These are phyloP conservation scores for Macropis europaea DNA, from an alignment of 2,888 invertebrate species.

Conservation along the genomic window DNA sequence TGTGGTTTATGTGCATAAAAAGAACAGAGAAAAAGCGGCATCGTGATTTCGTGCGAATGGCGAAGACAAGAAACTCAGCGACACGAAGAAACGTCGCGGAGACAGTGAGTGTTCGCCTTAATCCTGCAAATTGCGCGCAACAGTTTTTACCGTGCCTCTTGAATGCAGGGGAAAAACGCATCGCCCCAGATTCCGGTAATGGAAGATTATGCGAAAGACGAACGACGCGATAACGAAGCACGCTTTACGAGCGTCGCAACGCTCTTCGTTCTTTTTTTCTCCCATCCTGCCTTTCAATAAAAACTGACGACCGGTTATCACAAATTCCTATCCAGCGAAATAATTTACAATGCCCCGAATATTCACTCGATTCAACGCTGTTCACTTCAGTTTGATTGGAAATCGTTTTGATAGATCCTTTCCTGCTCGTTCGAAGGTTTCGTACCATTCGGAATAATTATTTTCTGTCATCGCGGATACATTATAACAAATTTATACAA, in stretches of 20 bases:
- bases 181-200: conserved; percentile 7
- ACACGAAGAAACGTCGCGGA: background rate
- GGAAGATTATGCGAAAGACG: conserved; percentile 1
- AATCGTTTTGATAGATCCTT: no score
- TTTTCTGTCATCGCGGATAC: no score
- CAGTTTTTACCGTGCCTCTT: background rate
- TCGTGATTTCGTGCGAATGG: background rate
- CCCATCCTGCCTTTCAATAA: background rate
- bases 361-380: no score
- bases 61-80: background rate
- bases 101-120: background rate
- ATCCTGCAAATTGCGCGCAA: conserved; percentile 19
- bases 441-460: no score
- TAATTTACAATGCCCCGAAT: no score
- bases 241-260: conserved; percentile 3
- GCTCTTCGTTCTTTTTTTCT: background rate
- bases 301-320: no score
- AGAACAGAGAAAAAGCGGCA: no score
- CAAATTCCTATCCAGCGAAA: no score
- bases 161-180: conserved; percentile 4
- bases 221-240: conserved; percentile 9
- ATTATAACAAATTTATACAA: no score
- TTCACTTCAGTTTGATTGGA: no score
- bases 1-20: no score
- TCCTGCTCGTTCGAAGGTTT: no score